Percentiles rank a stretch among this genome's conserved stretches.
phyloP scores from a whole-genome alignment of 2,113 vertebrate genomes.

The Propithecus coquereli region DNA sequence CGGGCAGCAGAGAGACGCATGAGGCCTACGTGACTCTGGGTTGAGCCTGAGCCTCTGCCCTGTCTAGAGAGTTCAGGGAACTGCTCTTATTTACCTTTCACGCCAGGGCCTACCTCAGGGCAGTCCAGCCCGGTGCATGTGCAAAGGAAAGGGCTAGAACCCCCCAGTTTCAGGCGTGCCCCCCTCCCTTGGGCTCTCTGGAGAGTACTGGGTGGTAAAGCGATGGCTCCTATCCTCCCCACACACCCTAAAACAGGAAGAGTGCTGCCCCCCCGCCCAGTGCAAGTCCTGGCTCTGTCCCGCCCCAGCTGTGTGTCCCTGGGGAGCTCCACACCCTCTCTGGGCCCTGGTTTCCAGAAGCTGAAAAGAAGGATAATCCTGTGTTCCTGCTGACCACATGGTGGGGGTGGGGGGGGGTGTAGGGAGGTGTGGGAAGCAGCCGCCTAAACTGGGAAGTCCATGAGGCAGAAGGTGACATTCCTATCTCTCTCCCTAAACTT shows the following conservation, averaged over 20 bases:
- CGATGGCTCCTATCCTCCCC: neutral
- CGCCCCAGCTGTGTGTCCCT: neutral
- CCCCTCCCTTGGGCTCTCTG: neutral
- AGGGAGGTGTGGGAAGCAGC: neutral
- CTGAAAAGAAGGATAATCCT: neutral
- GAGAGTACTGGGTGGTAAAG: neutral
- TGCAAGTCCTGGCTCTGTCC: neutral
- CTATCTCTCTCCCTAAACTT: neutral
- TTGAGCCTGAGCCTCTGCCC: neutral
- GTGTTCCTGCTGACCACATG: neutral
- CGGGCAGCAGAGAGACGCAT: neutral
- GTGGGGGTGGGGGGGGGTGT: neutral
- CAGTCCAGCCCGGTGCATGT: neutral
- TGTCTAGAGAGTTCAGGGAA: neutral
- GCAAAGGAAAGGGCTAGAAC: no score
- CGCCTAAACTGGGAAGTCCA: neutral
- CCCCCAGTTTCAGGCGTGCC: neutral
- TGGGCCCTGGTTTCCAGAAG: neutral
- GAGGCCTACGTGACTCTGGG: neutral
- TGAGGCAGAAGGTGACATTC: neutral
- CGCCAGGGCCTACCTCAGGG: neutral
- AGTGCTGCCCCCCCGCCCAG: neutral
- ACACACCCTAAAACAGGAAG: neutral
- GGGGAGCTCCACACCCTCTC: neutral
- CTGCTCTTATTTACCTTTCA: no score